Percentiles rank a stretch among this genome's conserved stretches.
Evolutionary conservation across 1,140 invertebrate genomes (phyloP).

Genomic region (Ruditapes philippinarum): DNA sequence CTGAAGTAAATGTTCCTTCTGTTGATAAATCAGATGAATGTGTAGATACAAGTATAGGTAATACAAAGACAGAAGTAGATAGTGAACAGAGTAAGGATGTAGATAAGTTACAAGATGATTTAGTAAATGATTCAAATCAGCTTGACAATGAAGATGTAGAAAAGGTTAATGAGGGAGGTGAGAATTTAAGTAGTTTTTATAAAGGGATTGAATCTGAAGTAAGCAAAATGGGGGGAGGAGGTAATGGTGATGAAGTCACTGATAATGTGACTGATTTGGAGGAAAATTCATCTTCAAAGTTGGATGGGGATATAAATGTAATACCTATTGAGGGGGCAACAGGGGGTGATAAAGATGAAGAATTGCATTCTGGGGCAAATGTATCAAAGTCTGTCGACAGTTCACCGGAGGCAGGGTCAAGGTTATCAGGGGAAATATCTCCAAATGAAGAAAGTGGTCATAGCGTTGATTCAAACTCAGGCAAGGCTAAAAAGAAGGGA

Average conservation of each 20-base stretch:
- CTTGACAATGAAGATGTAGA: background rate
- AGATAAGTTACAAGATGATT: background rate
- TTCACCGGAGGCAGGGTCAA: background rate
- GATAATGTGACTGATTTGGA: background rate
- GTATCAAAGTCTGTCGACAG: background rate
- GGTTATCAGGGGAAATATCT: constrained; percentile 2
- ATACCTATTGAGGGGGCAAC: constrained; percentile 13
- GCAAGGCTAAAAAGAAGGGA: constrained; percentile 24
- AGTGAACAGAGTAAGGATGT: background rate
- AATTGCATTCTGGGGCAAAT: background rate
- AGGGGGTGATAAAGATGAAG: background rate
- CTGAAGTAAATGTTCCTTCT: background rate
- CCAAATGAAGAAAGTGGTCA: constrained; percentile 8
- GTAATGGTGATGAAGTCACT: background rate
- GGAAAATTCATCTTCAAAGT: background rate
- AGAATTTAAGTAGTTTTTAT: background rate
- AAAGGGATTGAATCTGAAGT: background rate
- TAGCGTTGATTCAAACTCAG: background rate
- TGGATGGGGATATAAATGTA: constrained; percentile 19
- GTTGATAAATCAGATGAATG: background rate
- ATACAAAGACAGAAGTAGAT: background rate
- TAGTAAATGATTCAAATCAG: too few relatives aligned
- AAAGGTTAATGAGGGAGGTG: background rate
- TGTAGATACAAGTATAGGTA: background rate
- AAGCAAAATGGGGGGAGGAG: background rate